Evolutionary conservation across 2,888 invertebrate species (phyloP).

Genomic region (Nineta flava): DNA sequence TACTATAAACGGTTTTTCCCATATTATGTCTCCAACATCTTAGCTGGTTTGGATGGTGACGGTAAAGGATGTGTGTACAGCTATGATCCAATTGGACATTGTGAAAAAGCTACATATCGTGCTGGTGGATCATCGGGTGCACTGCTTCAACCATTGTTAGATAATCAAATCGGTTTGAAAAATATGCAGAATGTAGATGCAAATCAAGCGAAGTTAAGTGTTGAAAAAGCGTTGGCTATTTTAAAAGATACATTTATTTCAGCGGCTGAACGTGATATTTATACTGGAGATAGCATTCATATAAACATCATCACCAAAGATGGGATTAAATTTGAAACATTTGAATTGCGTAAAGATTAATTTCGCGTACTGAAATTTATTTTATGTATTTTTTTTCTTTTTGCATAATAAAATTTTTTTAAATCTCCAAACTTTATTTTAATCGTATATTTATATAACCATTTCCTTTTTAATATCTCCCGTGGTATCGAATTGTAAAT

Average conservation of each 20-base stretch:
- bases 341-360: conserved; percentile 80
- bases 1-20: conserved; percentile 98
- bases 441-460: too few species aligned
- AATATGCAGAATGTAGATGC: conserved; percentile 61
- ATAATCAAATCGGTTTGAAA: conserved; percentile 86
- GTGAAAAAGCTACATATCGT: conserved; percentile 66
- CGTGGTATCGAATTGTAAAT: too few species aligned
- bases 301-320: conserved; percentile 79
- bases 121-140: conserved; percentile 87
- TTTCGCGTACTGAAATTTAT: conserved; percentile 10
- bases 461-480: too few species aligned
- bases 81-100: conserved; percentile 96
- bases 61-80: conserved; percentile 91
- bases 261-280: conserved; percentile 94
- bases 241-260: conserved; percentile 94
- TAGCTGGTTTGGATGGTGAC: conserved; percentile 85
- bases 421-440: too few species aligned
- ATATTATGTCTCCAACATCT: conserved; percentile 87
- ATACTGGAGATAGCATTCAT: conserved; percentile 83
- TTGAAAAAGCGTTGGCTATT: conserved; percentile 69
- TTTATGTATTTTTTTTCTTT: conserved; percentile 6
- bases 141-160: conserved; percentile 83
- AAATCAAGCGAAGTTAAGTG: conserved; percentile 36
- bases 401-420: too few species aligned
- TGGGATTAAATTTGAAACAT: conserved; percentile 60